Conservation (phyloP, 2,888 invertebrate species). For the Alviniconcha strummeri region DNA sequence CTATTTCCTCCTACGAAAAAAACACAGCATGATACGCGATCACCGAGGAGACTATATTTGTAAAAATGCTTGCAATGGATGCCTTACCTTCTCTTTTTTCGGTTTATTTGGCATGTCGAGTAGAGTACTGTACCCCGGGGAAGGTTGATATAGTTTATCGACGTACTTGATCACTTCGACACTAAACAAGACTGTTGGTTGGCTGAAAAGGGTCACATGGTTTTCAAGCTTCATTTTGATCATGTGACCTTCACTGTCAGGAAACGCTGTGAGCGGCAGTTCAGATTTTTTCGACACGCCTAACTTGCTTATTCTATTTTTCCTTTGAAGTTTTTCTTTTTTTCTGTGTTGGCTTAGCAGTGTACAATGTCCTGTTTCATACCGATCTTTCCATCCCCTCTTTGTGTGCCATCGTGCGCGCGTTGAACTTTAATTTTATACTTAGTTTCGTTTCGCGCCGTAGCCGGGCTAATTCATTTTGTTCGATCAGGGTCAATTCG, state of each 20-base stretch:
- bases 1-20: not conserved
- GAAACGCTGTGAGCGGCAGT: too few relatives aligned
- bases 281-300: not conserved
- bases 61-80: not conserved
- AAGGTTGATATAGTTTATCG: slow-evolving; percentile 48
- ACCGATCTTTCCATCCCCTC: not conserved
- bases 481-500: too few relatives aligned
- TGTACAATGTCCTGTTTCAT: not conserved
- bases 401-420: too few relatives aligned
- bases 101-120: slow-evolving; percentile 68
- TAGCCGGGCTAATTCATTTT: too few relatives aligned
- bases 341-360: not conserved
- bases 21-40: not conserved
- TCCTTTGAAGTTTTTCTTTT: not conserved
- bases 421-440: too few relatives aligned
- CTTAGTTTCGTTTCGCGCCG: too few relatives aligned
- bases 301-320: not conserved
- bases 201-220: slow-evolving; percentile 61
- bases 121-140: slow-evolving; percentile 42
- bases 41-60: not conserved
- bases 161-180: slow-evolving; percentile 56
- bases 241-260: slow-evolving; percentile 26
- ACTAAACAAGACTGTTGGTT: slow-evolving; percentile 65
- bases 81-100: slow-evolving; percentile 67
- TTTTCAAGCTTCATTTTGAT: slow-evolving; percentile 35